Evolutionary conservation across 2,888 invertebrate genomes (phyloP).

Genomic region (Oscheius sp.): DNA sequence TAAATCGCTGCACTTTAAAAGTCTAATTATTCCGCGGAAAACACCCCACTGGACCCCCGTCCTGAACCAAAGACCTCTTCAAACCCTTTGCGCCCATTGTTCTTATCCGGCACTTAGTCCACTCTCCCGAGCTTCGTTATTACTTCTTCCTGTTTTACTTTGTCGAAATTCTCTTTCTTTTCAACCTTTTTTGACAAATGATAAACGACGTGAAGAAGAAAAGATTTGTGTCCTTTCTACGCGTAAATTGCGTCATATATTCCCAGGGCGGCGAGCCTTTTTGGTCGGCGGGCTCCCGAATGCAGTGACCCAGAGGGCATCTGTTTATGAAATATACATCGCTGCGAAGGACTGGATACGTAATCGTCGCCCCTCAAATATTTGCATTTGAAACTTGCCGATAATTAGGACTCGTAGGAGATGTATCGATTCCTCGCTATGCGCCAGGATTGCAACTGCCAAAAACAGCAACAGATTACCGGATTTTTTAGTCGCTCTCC

Average conservation of each 20-base stretch:
- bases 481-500: background rate
- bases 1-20: background rate
- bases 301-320: constrained; percentile 18
- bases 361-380: constrained; percentile 30
- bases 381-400: constrained; percentile 35
- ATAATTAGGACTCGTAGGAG: constrained; percentile 33
- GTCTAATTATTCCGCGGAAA: background rate
- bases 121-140: background rate
- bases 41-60: background rate
- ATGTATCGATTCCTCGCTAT: constrained; percentile 28
- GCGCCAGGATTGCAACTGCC: constrained; percentile 22
- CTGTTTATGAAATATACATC: constrained; percentile 31
- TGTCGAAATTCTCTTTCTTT: background rate
- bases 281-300: constrained; percentile 2
- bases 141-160: background rate
- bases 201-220: background rate
- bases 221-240: background rate
- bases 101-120: background rate
- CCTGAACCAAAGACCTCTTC: background rate
- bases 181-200: background rate
- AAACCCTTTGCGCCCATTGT: background rate
- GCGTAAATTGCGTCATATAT: constrained; percentile 12
- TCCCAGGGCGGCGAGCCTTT: constrained; percentile 22
- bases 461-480: constrained; percentile 29
- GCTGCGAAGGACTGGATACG: constrained; percentile 16